phyloP scores from a whole-genome alignment of 2,113 vertebrate genomes.

The Noctilio leporinus region DNA sequence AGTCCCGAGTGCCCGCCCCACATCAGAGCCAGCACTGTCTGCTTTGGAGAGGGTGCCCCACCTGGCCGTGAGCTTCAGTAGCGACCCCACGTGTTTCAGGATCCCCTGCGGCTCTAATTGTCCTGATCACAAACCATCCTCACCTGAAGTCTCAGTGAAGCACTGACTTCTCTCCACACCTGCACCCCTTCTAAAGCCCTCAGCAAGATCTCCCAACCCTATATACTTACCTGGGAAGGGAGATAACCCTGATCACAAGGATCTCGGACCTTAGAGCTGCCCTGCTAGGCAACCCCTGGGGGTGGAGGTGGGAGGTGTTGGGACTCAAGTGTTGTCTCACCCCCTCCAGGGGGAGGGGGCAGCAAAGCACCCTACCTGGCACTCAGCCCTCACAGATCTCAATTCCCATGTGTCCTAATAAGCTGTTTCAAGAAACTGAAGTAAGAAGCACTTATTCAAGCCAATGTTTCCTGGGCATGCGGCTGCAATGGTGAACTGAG shows the following conservation, averaged over 20 bases:
- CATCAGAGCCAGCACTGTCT: not conserved
- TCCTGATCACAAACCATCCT: not conserved
- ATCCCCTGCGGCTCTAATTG: not conserved
- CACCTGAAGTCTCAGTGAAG: not conserved
- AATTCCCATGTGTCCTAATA: not conserved
- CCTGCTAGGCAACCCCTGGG: not conserved
- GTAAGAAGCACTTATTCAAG: not conserved
- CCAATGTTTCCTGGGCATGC: not conserved
- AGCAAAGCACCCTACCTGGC: not conserved
- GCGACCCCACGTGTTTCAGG: too few relatives aligned
- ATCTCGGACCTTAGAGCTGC: not conserved
- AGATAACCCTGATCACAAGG: too few relatives aligned
- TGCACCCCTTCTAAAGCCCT: not conserved
- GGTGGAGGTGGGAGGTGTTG: too few relatives aligned
- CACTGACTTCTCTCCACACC: not conserved
- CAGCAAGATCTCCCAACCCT: not conserved
- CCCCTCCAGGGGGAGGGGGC: not conserved
- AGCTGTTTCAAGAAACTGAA: not conserved
- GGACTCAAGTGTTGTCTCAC: not conserved
- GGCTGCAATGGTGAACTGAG: fast-evolving
- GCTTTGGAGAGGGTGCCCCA: not conserved
- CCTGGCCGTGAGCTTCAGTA: not conserved
- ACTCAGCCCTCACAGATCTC: not conserved
- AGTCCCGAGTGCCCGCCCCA: not conserved
- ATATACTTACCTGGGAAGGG: too few relatives aligned